phyloP scores from a whole-genome alignment of 2,888 invertebrate species.

The Amphipyra tragopoginis region DNA sequence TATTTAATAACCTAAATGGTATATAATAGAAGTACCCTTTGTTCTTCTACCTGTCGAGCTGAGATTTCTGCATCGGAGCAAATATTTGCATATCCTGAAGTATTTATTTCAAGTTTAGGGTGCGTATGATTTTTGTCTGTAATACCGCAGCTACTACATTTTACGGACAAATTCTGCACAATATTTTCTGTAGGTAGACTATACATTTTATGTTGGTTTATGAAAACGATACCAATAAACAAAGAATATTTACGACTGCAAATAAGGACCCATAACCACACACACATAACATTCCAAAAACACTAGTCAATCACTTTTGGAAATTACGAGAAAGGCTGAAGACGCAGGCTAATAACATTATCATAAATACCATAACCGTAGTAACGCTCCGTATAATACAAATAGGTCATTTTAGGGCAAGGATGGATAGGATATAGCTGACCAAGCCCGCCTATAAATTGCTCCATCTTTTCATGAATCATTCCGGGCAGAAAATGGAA shows the following conservation, averaged over 20 bases:
- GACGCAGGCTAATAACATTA: slow-evolving; percentile 42
- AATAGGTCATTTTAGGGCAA: slow-evolving; percentile 62
- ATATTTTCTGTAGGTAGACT: too few species aligned
- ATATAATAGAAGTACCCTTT: too few species aligned
- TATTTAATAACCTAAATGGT: too few species aligned
- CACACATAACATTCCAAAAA: slow-evolving; percentile 40
- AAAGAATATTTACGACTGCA: slow-evolving; percentile 4
- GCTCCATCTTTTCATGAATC: slow-evolving; percentile 70
- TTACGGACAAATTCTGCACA: too few species aligned
- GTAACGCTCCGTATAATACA: slow-evolving; percentile 54
- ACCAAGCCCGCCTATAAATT: slow-evolving; percentile 69
- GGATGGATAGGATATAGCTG: slow-evolving; percentile 61
- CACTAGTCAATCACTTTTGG: slow-evolving; percentile 53
- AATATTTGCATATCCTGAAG: too few species aligned
- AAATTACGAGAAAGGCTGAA: slow-evolving; percentile 24
- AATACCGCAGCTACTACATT: too few species aligned
- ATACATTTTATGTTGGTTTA: background rate
- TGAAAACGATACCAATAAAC: slow-evolving; percentile 1
- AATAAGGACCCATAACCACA: slow-evolving; percentile 6
- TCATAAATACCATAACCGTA: slow-evolving; percentile 57
- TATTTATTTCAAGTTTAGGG: too few species aligned
- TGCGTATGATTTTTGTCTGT: too few species aligned
- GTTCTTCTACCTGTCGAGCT: too few species aligned
- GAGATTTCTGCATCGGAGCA: too few species aligned
- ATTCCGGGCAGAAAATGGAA: slow-evolving; percentile 62